Evolutionary conservation across 2,888 invertebrate species (phyloP).

Genomic region (Scaeva pyrastri): DNA sequence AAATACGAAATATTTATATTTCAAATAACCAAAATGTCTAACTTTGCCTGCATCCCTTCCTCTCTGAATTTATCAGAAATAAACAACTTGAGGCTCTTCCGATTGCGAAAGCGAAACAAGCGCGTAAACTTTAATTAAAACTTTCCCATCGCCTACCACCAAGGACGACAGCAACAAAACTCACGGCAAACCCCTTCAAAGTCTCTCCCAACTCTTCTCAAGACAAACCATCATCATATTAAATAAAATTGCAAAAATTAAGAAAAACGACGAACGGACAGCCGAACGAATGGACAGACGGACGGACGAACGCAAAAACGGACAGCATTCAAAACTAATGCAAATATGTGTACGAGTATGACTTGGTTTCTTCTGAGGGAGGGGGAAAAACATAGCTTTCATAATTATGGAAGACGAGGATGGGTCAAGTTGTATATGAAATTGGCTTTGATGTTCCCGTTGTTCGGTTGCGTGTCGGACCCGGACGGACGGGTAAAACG

Average conservation of each 20-base stretch:
- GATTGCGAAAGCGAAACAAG: no score
- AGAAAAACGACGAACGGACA: slow-evolving; percentile 59
- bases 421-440: slow-evolving; percentile 32
- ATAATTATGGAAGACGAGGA: slow-evolving; percentile 66
- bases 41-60: not conserved
- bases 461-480: not conserved
- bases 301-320: slow-evolving; percentile 16
- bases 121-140: slow-evolving; percentile 75
- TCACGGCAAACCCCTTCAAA: not conserved
- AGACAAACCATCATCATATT: slow-evolving; percentile 27
- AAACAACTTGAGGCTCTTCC: slow-evolving; percentile 58
- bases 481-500: not conserved
- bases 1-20: slow-evolving; percentile 7
- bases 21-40: slow-evolving; percentile 37
- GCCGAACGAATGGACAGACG: not conserved
- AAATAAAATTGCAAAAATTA: slow-evolving; percentile 73
- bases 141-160: slow-evolving; percentile 38
- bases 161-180: not conserved
- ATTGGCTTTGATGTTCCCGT: slow-evolving; percentile 1
- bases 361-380: not conserved
- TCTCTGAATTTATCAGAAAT: slow-evolving; percentile 61
- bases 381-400: slow-evolving; percentile 26
- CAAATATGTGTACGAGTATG: slow-evolving; percentile 39
- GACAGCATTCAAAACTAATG: slow-evolving; percentile 52
- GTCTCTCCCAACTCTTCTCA: not conserved